A percentile compares a stretch with the other conserved stretches of the same genome.
phyloP scores from a whole-genome alignment of 2,797 vertebrate genomes.

The Hyperoplus immaculatus region DNA sequence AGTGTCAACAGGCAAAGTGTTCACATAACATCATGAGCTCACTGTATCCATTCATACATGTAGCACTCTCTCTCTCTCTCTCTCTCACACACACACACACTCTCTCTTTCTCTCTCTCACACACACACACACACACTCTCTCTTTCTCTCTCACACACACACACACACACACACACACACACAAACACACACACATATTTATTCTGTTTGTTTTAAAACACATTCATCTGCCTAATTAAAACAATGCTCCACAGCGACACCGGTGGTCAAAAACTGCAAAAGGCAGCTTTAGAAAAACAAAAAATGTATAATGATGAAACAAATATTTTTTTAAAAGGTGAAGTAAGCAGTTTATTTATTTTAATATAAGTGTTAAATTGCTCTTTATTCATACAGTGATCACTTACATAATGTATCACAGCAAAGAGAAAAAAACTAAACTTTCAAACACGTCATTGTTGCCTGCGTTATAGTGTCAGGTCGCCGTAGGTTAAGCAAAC shows the following conservation, averaged over 20 bases:
- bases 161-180: no score
- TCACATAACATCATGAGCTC: not conserved
- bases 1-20: constrained; percentile 20
- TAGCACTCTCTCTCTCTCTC: not conserved
- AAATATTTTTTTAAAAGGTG: no score
- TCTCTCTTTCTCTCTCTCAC: not conserved
- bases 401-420: constrained; percentile 25
- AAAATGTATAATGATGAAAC: no score
- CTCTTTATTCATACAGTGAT: not conserved
- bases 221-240: not conserved
- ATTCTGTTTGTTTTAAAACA: no score
- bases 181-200: no score
- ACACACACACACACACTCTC: not conserved
- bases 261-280: not conserved
- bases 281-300: not conserved
- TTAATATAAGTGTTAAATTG: no score
- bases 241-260: not conserved
- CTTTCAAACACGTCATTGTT: constrained; percentile 53
- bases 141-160: not conserved
- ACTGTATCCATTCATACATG: not conserved
- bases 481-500: constrained; percentile 46
- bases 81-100: not conserved
- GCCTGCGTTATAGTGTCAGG: constrained; percentile 31
- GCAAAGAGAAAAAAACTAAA: constrained; percentile 7
- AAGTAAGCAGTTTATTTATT: no score